phyloP scores from a whole-genome alignment of 2,113 vertebrate species.

The Oceanodroma tethys region DNA sequence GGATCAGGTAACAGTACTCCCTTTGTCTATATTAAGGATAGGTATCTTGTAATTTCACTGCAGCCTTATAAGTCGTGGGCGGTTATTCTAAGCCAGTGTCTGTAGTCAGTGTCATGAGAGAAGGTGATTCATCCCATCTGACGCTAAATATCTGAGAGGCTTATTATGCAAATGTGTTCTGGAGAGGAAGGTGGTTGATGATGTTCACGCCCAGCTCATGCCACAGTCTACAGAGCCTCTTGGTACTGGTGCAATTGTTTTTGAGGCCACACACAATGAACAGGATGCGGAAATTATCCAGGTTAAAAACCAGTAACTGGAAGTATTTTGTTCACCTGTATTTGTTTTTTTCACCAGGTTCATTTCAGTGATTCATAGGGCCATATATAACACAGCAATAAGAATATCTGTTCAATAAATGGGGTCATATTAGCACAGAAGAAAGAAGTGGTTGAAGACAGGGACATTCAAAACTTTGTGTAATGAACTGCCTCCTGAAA shows the following conservation, averaged over 20 bases:
- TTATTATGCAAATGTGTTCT: not conserved
- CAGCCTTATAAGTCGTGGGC: not conserved
- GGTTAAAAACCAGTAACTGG: not conserved
- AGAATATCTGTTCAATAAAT: not conserved
- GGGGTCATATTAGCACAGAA: not conserved
- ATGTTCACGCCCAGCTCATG: not conserved
- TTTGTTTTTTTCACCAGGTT: not conserved
- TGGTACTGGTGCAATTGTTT: not conserved
- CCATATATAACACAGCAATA: not conserved
- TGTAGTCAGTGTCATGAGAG: constrained; percentile 6
- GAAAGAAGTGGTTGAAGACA: not conserved
- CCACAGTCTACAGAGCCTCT: not conserved
- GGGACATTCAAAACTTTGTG: not conserved
- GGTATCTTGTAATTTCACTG: not conserved
- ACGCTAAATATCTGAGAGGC: not conserved
- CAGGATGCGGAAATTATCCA: not conserved
- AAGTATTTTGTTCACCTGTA: not conserved
- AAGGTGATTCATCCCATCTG: constrained; percentile 36
- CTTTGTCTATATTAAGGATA: not conserved
- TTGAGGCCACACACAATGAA: not conserved
- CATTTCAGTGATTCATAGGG: not conserved
- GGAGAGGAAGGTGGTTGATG: not conserved
- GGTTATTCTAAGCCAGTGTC: constrained; percentile 2
- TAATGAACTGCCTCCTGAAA: not conserved
- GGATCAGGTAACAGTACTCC: not conserved